Evolutionary conservation across 2,888 invertebrate species (phyloP).

Genomic region (Drosophila peninsularis): DNA sequence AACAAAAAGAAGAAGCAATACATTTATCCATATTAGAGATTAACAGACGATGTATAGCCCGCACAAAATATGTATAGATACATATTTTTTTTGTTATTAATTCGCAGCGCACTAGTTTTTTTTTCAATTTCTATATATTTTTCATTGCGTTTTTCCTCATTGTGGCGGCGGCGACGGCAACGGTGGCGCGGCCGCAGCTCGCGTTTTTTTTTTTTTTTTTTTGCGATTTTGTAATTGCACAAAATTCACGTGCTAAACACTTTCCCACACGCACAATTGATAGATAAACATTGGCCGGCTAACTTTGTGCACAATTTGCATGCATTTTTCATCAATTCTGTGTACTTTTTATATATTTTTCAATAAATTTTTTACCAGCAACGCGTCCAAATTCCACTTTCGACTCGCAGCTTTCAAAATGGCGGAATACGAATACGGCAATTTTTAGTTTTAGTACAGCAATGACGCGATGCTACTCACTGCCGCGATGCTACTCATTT

Average conservation of each 20-base stretch:
- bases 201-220: slow-evolving; percentile 48
- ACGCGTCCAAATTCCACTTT: slow-evolving; percentile 84
- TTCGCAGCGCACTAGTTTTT: slow-evolving; percentile 62
- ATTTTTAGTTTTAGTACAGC: slow-evolving; percentile 84
- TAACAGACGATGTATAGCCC: slow-evolving; percentile 34
- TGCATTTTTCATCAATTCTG: slow-evolving; percentile 57
- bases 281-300: slow-evolving; percentile 46
- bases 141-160: slow-evolving; percentile 60
- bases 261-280: slow-evolving; percentile 60
- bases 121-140: slow-evolving; percentile 41
- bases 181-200: slow-evolving; percentile 64
- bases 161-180: slow-evolving; percentile 60
- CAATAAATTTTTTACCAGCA: slow-evolving; percentile 80
- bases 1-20: slow-evolving; percentile 57
- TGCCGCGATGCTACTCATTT: slow-evolving; percentile 70
- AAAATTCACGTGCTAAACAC: slow-evolving; percentile 72
- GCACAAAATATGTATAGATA: slow-evolving; percentile 46
- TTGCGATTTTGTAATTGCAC: slow-evolving; percentile 70
- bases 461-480: slow-evolving; percentile 83
- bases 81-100: slow-evolving; percentile 44
- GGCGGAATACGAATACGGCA: slow-evolving; percentile 85
- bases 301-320: slow-evolving; percentile 44
- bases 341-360: slow-evolving; percentile 71
- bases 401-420: slow-evolving; percentile 85
- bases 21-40: slow-evolving; percentile 36